Percentiles rank a stretch among this genome's conserved stretches.
Conservation (phyloP, 2,797 vertebrate species). For the Jordanella pulchra region DNA sequence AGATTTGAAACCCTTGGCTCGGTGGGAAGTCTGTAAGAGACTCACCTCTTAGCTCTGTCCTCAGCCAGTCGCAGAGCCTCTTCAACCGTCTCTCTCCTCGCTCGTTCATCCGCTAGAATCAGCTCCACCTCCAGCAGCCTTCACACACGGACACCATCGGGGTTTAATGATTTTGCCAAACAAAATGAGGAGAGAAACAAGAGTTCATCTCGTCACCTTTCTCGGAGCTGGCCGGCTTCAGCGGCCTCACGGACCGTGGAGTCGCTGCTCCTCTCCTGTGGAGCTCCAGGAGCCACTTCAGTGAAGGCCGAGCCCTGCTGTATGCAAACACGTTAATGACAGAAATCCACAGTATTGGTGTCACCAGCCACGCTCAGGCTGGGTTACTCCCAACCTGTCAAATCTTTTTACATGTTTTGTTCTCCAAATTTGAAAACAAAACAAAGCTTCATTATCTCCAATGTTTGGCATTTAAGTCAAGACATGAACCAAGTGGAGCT, state of each 20-base stretch:
- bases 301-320: slow-evolving; percentile 75
- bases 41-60: slow-evolving; percentile 79
- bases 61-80: slow-evolving; percentile 82
- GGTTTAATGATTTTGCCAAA: neutral
- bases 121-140: slow-evolving; percentile 87
- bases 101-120: slow-evolving; percentile 80
- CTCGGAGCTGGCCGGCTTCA: slow-evolving; percentile 79
- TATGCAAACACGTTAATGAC: neutral
- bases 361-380: neutral
- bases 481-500: no score
- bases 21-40: fast-evolving
- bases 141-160: slow-evolving; percentile 17
- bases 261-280: slow-evolving; percentile 82
- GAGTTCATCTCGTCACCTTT: slow-evolving; percentile 79
- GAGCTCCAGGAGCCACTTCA: slow-evolving; percentile 88
- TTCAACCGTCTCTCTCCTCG: slow-evolving; percentile 82
- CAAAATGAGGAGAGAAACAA: fast-evolving
- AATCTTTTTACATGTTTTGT: no score
- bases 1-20: fast-evolving
- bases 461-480: no score
- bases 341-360: neutral
- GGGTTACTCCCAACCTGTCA: no score
- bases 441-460: no score
- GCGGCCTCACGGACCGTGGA: slow-evolving; percentile 68
- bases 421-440: no score